Base-by-base conservation (phyloP, 2,113 vertebrate species). In the Mastomys coucha region DNA sequence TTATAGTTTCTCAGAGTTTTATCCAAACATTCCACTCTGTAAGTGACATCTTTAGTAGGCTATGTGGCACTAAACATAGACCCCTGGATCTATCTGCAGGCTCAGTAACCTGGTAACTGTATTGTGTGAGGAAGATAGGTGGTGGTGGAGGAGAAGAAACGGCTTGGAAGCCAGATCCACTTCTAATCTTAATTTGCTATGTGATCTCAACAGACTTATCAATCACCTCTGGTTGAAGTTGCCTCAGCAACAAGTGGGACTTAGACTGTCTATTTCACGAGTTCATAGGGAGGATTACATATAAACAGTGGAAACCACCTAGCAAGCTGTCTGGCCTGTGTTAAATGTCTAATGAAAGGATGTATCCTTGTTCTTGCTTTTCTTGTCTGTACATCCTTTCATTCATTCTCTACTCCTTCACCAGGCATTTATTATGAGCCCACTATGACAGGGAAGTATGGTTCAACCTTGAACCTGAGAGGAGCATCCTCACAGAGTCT, bases 211-310 rank as follows among this genome's bases (percentile, higher is more conserved):
- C 28, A 45, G 90, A 96, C 72, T 93, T 65, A 67, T 58, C 94
- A 67, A 91, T 91, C 20, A 17, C 72, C 31, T 89, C 45, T 93
- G n/a, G 90, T 82, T 91, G 82, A 82, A 89, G 49, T 84, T 69
- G 6, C n/a, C 20, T 91, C 49, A 56, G 28, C 20, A 51, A 51
- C 26, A 53, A 90, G 89, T 72, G 77, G 19, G 14, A 11, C n/a
- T 72, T 72, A 76, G 45, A 49, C 2, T 88, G 56, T 31, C 53
- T 81, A 60, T 31, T 12, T 97, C 76, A 95, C 65, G 76, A 80
- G 33, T 20, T 28, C 91, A 85, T 20, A 77, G 49, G 69, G 73
- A 87, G 13, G 76, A 60, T 92, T 53, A 86, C 24, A 92, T 75
- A 76, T 39, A 49, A 58, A 53, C 51, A 93, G 19, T 39, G 5